Percentiles rank a stretch among this genome's conserved stretches.
phyloP scores from a whole-genome alignment of 2,888 invertebrate species.

The Peribatodes rhomboidaria region DNA sequence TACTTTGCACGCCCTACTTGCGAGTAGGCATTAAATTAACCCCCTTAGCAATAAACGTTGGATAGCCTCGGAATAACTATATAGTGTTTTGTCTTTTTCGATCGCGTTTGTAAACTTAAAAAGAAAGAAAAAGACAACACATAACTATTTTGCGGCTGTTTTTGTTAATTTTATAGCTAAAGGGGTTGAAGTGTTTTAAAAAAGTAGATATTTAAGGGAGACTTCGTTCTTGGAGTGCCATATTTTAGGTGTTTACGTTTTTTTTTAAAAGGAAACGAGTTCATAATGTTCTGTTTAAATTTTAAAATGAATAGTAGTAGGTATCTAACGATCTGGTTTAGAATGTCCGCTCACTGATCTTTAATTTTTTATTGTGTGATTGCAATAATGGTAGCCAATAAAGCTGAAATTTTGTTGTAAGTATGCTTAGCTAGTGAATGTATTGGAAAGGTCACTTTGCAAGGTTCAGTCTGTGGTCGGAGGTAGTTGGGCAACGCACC shows the following conservation, averaged over 20 bases:
- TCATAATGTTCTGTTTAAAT: conserved; percentile 1
- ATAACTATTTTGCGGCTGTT: too few relatives aligned
- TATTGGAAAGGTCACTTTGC: conserved; percentile 65
- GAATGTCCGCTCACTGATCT: conserved; percentile 7
- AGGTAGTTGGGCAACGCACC: conserved; percentile 49
- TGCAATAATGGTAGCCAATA: conserved; percentile 34
- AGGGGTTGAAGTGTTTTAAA: too few relatives aligned
- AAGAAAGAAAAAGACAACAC: too few relatives aligned
- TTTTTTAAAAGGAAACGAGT: not conserved
- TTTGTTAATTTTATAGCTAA: too few relatives aligned
- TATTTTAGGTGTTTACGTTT: not conserved
- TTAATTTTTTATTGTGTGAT: conserved; percentile 30
- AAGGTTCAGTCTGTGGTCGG: conserved; percentile 55
- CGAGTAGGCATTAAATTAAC: too few relatives aligned
- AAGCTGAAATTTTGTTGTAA: conserved; percentile 40
- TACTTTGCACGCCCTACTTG: too few relatives aligned
- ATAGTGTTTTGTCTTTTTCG: too few relatives aligned
- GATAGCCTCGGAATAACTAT: too few relatives aligned
- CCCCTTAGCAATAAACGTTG: too few relatives aligned
- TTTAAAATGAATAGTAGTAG: not conserved
- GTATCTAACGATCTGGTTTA: conserved; percentile 24
- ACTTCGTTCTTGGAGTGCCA: too few relatives aligned
- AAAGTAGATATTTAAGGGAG: too few relatives aligned
- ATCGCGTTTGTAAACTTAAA: too few relatives aligned
- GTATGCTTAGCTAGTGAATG: conserved; percentile 54